phyloP scores from a whole-genome alignment of 2,113 vertebrate species.

The Ictalurus furcatus region DNA sequence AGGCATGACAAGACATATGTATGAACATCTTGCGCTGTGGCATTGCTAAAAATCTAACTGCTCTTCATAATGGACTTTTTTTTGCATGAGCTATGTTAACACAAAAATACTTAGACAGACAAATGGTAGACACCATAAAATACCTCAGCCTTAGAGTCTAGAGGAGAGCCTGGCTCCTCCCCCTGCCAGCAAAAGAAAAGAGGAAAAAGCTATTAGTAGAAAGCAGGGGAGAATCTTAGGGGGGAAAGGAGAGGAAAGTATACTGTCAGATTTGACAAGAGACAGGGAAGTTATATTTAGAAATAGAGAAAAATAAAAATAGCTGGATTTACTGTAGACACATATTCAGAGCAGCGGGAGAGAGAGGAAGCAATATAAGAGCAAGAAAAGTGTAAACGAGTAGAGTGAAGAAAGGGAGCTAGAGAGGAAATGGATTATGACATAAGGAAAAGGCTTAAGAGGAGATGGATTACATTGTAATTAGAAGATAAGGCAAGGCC shows the following conservation, averaged over 20 bases:
- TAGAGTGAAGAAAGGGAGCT: constrained; percentile 7
- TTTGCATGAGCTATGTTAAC: constrained; percentile 22
- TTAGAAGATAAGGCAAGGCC: constrained; percentile 33
- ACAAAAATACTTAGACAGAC: constrained; percentile 45
- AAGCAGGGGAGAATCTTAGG: constrained; percentile 32
- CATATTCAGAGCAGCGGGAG: constrained; percentile 14
- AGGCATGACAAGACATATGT: constrained; percentile 25
- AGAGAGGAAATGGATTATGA: background rate
- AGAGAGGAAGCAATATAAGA: constrained; percentile 3
- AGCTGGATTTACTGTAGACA: constrained; percentile 14
- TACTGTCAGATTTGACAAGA: constrained; percentile 31
- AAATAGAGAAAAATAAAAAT: constrained; percentile 34
- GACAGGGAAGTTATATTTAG: background rate
- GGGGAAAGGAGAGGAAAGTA: constrained; percentile 42
- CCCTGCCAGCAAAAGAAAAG: constrained; percentile 61
- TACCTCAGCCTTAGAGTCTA: constrained; percentile 79
- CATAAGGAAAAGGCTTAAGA: constrained; percentile 23
- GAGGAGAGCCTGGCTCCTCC: constrained; percentile 72
- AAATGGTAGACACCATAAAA: constrained; percentile 60
- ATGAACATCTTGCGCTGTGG: constrained; percentile 17
- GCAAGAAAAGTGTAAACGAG: constrained; percentile 5
- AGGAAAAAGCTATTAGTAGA: constrained; percentile 52
- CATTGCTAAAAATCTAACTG: constrained; percentile 13
- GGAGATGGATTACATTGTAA: constrained; percentile 54
- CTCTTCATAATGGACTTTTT: constrained; percentile 20